A percentile compares a stretch with the other conserved stretches of the same genome.
Evolutionary conservation across 2,888 invertebrate genomes (phyloP).

Genomic region (Melanostoma scalare): DNA sequence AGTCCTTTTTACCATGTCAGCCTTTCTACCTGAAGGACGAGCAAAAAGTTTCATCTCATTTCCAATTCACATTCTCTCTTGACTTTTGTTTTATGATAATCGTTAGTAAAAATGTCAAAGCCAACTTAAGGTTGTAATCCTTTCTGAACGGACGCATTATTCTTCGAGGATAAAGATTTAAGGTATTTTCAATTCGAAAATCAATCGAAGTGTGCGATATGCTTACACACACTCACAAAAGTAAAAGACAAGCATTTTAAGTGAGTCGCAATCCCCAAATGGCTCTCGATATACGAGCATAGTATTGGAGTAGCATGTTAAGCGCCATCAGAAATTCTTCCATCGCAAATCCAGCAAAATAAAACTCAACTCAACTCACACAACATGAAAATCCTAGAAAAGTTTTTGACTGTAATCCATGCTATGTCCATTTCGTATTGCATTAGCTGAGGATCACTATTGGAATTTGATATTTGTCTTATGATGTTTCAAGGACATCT

Average conservation of each 20-base stretch:
- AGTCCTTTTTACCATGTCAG: not conserved
- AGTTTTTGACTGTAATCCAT: slow-evolving; percentile 34
- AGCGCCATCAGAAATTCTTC: slow-evolving; percentile 1
- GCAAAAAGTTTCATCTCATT: not conserved
- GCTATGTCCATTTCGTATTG: slow-evolving; percentile 12
- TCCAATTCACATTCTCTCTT: not conserved
- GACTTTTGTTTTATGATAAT: not conserved
- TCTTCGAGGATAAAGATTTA: too few species aligned
- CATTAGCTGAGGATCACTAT: slow-evolving; percentile 30
- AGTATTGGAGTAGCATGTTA: slow-evolving; percentile 14
- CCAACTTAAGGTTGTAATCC: not conserved
- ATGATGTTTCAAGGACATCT: slow-evolving; percentile 55
- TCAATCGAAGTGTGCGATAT: too few species aligned
- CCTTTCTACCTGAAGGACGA: not conserved
- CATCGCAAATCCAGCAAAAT: not conserved
- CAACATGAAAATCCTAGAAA: slow-evolving; percentile 13
- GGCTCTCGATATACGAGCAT: not conserved
- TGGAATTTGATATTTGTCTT: slow-evolving; percentile 59
- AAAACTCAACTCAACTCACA: too few species aligned
- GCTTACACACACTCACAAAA: not conserved
- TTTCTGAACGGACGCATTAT: not conserved
- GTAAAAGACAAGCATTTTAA: slow-evolving; percentile 4
- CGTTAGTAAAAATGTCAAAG: not conserved
- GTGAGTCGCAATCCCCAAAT: not conserved
- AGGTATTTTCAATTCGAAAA: too few species aligned